These are phyloP conservation scores for Synergus gifuensis DNA, from an alignment of 2,888 invertebrate genomes.

Conservation along the genomic window DNA sequence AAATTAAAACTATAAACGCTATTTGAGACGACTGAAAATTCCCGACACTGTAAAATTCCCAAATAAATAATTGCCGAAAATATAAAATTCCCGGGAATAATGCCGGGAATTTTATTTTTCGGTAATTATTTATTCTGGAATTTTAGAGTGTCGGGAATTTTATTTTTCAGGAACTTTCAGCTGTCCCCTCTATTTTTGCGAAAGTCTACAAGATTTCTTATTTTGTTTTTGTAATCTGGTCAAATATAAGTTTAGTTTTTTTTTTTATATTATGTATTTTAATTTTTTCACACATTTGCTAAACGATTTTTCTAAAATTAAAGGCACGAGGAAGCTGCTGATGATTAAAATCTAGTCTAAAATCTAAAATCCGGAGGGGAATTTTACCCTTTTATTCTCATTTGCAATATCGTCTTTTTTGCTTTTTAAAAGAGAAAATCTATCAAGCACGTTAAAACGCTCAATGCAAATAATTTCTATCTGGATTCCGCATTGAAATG, in stretches of 20 bases:
- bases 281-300: background rate
- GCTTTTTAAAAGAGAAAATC: background rate
- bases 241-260: background rate
- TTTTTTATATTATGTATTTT: background rate
- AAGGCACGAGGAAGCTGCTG: slow-evolving; percentile 10
- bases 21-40: background rate
- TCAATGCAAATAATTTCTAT: slow-evolving; percentile 12
- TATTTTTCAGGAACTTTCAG: too few species aligned
- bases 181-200: too few species aligned
- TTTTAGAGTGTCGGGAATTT: too few species aligned
- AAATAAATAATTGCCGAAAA: too few species aligned
- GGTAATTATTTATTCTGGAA: too few species aligned
- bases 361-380: background rate
- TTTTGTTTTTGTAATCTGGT: background rate
- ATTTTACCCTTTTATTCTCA: background rate
- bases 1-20: background rate
- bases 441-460: background rate
- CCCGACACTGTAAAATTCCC: background rate
- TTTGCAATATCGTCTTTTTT: background rate
- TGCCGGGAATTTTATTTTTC: too few species aligned
- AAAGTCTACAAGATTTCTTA: too few species aligned
- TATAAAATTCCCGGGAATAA: too few species aligned
- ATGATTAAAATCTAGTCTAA: background rate
- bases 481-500: background rate
- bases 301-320: background rate